These are phyloP conservation scores for Trochalopteron elliotii DNA, from an alignment of 2,113 vertebrate species.

Conservation along the genomic window DNA sequence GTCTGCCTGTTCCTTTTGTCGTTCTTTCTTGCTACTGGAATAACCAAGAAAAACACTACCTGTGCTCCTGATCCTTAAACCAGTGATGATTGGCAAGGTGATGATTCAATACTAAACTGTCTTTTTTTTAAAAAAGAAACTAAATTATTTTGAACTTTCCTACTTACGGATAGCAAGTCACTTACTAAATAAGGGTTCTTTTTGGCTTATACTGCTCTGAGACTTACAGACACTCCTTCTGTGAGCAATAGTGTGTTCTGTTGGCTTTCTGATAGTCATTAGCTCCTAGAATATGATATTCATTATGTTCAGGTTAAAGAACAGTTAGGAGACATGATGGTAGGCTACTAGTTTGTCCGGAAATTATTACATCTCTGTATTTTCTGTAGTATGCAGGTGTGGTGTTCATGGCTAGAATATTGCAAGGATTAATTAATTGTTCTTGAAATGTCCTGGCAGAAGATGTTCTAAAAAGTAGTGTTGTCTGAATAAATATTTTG, in stretches of 20 bases:
- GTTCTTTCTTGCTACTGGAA: background rate
- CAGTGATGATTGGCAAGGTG: background rate
- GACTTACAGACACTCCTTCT: background rate
- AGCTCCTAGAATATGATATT: background rate
- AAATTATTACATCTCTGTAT: background rate
- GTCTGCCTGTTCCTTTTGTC: background rate
- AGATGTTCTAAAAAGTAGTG: background rate
- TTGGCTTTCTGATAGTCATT: background rate
- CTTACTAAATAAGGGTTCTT: background rate
- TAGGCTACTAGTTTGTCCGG: background rate
- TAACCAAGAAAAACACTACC: background rate
- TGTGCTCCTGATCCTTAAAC: background rate
- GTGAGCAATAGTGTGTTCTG: background rate
- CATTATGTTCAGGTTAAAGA: background rate
- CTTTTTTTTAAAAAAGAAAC: background rate
- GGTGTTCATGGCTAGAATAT: background rate
- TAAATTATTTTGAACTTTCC: constrained; percentile 34
- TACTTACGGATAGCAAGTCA: background rate
- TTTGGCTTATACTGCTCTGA: background rate
- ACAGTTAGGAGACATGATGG: background rate
- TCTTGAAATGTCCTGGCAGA: background rate
- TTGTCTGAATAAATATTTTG: background rate
- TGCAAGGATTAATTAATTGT: background rate
- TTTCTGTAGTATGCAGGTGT: background rate
- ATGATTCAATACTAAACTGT: background rate